Base-by-base conservation (phyloP, 2,797 vertebrate genomes). In the Clarias platycephalus region DNA sequence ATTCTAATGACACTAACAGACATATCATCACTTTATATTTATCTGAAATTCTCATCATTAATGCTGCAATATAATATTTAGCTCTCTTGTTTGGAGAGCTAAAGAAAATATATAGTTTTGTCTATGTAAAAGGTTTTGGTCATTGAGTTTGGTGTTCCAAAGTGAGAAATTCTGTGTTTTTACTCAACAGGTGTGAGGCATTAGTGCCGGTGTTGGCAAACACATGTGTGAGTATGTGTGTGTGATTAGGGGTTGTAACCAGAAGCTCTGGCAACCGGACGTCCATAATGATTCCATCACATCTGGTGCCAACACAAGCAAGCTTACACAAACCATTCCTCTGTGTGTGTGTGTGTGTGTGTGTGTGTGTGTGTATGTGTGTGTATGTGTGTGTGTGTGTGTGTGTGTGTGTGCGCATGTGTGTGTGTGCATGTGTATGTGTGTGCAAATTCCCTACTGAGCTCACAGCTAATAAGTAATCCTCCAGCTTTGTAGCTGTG, bases 111-210 rank as follows among this genome's bases (percentile, higher is more conserved):
- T 53, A 53, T 53, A 18, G 3, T 28, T 80, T 18, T 57, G 31
- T 58, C 18, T 57, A 13, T 28, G 4, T 79, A 79, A 64, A 64
- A 44, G 77, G 60, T 12, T 53, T 60, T 74, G 70, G 44, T 75
- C 37, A 31, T 9, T 57, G 34, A 44, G 57, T 62, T 82, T 72
- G 34, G 67, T 80, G 60, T 71, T 67, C 57, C 24, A 24, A 57
- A 40, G n/a, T 58, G 34, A 44, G 67, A 63, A 64, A 71, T n/a
- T 40, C 70, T 64, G 70, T 83, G 85, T 87, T 63, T 26, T 49
- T 83, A 77, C 86, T 84, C 87, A 89, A 89, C 90, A 91, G 89
- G 90, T 91, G 90, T 86, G 79, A 83, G 71, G 67, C 87, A 90
- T 90, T 90, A 89, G 82, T 80, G 57, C 74, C 28, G 83, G 81